Evolutionary conservation across 2,113 vertebrate species (phyloP).

Genomic region (Prolemur simus): DNA sequence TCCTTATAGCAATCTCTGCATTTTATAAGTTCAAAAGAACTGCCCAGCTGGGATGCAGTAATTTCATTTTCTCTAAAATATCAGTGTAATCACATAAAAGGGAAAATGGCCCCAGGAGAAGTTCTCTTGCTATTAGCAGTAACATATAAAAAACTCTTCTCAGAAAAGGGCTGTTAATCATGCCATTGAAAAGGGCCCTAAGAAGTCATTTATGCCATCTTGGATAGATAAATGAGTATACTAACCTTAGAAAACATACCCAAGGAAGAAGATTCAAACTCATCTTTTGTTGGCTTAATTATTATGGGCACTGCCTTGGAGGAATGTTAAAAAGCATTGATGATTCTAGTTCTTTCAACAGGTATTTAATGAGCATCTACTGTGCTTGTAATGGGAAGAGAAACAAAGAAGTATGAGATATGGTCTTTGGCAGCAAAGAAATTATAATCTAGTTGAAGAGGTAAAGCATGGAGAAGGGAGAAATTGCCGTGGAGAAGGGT

Average conservation of each 20-base stretch:
- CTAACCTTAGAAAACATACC: slow-evolving; percentile 68
- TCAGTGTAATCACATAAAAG: slow-evolving; percentile 72
- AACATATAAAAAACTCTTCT: slow-evolving; percentile 69
- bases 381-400: neutral
- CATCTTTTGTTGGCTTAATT: slow-evolving; percentile 46
- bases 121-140: slow-evolving; percentile 65
- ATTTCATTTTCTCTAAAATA: slow-evolving; percentile 77
- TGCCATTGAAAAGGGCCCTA: slow-evolving; percentile 54
- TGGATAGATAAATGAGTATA: slow-evolving; percentile 60
- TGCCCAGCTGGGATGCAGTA: slow-evolving; percentile 62
- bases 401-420: neutral
- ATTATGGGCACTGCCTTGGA: neutral
- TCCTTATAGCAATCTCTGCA: slow-evolving; percentile 52
- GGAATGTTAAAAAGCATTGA: neutral
- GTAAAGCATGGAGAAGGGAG: neutral
- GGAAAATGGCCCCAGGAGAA: slow-evolving; percentile 71
- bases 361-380: slow-evolving; percentile 46
- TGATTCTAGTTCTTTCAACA: slow-evolving; percentile 10
- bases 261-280: slow-evolving; percentile 46
- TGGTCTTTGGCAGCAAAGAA: neutral
- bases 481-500: neutral
- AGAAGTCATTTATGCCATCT: slow-evolving; percentile 61
- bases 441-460: neutral
- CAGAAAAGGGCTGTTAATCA: slow-evolving; percentile 69
- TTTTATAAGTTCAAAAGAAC: slow-evolving; percentile 70